Percentiles rank a stretch among this genome's conserved stretches.
These are phyloP conservation scores for Drosophila tropicalis DNA, from an alignment of 1,140 invertebrate genomes.

Conservation along the genomic window DNA sequence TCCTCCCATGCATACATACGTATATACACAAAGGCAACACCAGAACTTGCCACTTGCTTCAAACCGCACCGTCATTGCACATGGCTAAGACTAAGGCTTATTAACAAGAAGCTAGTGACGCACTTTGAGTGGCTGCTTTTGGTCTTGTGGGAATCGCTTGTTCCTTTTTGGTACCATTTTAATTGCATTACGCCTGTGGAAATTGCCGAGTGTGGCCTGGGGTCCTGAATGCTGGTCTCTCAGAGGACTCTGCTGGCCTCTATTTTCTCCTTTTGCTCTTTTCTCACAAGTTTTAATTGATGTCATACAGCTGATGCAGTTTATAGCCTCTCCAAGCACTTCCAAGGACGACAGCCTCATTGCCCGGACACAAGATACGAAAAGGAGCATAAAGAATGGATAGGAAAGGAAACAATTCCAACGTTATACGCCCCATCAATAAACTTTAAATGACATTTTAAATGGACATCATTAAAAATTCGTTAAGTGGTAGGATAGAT, in stretches of 20 bases:
- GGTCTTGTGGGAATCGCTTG: slow-evolving; percentile 38
- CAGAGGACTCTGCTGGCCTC: slow-evolving; percentile 1
- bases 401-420: slow-evolving; percentile 1
- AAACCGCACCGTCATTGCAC: neutral
- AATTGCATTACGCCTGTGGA: slow-evolving; percentile 70
- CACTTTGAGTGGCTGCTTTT: slow-evolving; percentile 29
- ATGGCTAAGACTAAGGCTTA: slow-evolving; percentile 33
- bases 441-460: slow-evolving; percentile 53
- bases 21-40: too few relatives aligned
- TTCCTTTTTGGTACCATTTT: slow-evolving; percentile 56
- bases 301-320: slow-evolving; percentile 63
- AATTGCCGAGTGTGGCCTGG: slow-evolving; percentile 46
- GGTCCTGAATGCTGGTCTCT: neutral
- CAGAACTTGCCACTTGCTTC: neutral
- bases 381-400: neutral
- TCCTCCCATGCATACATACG: too few relatives aligned
- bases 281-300: slow-evolving; percentile 71
- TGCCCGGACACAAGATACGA: neutral
- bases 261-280: slow-evolving; percentile 11
- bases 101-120: slow-evolving; percentile 45
- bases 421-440: slow-evolving; percentile 34
- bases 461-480: slow-evolving; percentile 57
- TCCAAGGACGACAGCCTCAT: neutral
- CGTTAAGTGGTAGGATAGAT: slow-evolving; percentile 30
- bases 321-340: neutral